Base-by-base conservation (phyloP, 1,140 invertebrate genomes). In the Drosophila pallidifrons region DNA sequence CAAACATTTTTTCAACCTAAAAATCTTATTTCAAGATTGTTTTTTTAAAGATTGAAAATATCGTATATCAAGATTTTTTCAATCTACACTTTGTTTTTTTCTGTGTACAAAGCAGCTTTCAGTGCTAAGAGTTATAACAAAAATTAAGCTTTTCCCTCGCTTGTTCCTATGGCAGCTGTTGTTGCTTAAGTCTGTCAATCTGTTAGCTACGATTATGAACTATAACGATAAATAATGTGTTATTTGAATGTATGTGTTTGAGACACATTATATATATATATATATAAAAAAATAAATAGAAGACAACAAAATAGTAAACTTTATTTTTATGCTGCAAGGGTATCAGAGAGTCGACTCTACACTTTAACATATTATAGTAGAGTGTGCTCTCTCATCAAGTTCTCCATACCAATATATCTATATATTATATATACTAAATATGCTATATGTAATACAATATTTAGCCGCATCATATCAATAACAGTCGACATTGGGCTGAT, bases 381-480 rank as follows among this genome's bases (percentile, higher is more conserved):
- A 7, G 8, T 7, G 32, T 15, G 4, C n/a, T 10, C 54, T 57
- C 54, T 25, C 16, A 35, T 57, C 8, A 41, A 11, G 35, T 47
- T 45, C 13, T 63, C 54, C 67, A 46, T 32, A 35, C 38, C 41
- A 13, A 35, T 8, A 13, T 38, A 38, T 38, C 35, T 38, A 71
- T 60, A 60, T 46, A 28, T 32, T 46, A 28, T 32, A 49, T 15
- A 43, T 41, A 20, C 38, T 58, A 59, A 54, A 25, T 30, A 30
- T n/a, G 20, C 20, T 57, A 65, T 32, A 41, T 52, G 28, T 15
- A 30, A 15, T 51, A 72, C 47, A 28, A 65, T 55, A 57, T 49
- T 45, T 71, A 61, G 43, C 32, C 46, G 43, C 49, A 69, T 87
- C 82, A 86, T 86, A 86, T 86, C 82, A 86, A 79, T 81, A 86